Percentiles rank a stretch among this genome's conserved stretches.
These are phyloP conservation scores for Mizuhopecten yessoensis DNA, from an alignment of 1,140 invertebrate species.

Conservation along the genomic window DNA sequence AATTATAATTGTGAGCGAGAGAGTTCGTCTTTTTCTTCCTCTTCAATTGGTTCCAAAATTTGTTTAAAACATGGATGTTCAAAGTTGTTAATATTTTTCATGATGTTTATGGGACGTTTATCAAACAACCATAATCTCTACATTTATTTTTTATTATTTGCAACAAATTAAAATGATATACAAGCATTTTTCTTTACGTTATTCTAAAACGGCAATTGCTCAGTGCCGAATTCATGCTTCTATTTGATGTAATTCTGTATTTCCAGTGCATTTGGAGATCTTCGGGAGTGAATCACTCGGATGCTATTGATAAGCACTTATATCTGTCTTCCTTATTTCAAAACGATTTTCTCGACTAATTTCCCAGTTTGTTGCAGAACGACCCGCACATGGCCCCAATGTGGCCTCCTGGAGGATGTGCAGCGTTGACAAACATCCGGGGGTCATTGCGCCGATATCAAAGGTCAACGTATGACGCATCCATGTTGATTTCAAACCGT, in stretches of 20 bases:
- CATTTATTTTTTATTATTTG: no score
- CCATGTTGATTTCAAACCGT: constrained; percentile 38
- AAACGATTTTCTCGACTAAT: background rate
- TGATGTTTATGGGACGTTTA: no score
- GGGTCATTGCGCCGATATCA: constrained; percentile 17
- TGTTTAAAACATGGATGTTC: no score
- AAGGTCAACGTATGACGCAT: background rate
- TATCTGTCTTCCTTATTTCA: background rate
- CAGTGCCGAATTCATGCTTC: background rate
- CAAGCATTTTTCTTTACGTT: no score
- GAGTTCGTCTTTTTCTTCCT: no score
- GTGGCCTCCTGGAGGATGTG: background rate
- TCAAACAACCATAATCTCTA: no score
- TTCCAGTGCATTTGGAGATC: no score
- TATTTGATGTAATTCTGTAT: background rate
- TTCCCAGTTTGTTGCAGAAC: background rate
- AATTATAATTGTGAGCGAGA: no score
- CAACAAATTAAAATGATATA: no score
- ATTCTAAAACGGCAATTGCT: no score
- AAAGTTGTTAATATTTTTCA: no score
- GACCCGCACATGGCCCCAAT: background rate
- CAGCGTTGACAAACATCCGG: constrained; percentile 20
- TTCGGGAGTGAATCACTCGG: background rate
- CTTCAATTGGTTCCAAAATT: no score
- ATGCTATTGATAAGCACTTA: background rate